Evolutionary conservation across 2,113 vertebrate species (phyloP), one percentile per base, ranked within the genome.

Genomic region (Dasypus novemcinctus): DNA sequence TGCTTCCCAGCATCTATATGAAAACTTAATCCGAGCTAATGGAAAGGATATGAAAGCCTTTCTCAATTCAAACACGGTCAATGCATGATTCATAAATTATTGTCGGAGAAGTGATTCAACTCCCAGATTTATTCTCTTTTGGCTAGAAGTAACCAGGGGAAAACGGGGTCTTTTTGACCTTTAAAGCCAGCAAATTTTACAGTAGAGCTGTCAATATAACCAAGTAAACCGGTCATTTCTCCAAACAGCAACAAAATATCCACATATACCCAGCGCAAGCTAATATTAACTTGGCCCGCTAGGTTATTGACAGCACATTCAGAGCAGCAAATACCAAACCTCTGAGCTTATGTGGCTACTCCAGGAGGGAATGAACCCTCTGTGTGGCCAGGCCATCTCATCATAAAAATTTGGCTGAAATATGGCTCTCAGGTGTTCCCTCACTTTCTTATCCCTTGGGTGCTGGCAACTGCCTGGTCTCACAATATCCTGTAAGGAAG

Each of bases 21-120:
- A 99, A 99, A 99, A 99, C 99, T 99, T 99, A 99, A 99, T 99
- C 99, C 98, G 99, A 99, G 99, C 99, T 99, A 99, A 99, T 99
- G 99, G 99, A 99, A 99, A 99, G 99, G 99, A 99, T 99, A 99
- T 99, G 99, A 99, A 99, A 99, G 99, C 99, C 99, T 99, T 99
- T 99, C 99, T 99, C 99, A 99, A 99, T 99, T 99, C 99, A 99
- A 99, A 99, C 99, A 99, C 98, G 99, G 98, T 98, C 98, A 87
- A 98, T 99, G 99, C 99, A 99, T 99, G 99, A 99, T 99, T 99
- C 99, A 99, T 99, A 99, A 99, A 99, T 99, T 99, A 99, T 99
- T 99, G 99, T 99, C 99, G 99, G 99, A 99, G 99, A 99, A 99
- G 99, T 99, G 99, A 99, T 99, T 99, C 99, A 98, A 97, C 99